Conservation (phyloP, 2,888 invertebrate species). For the Tenthredo distinguenda region DNA sequence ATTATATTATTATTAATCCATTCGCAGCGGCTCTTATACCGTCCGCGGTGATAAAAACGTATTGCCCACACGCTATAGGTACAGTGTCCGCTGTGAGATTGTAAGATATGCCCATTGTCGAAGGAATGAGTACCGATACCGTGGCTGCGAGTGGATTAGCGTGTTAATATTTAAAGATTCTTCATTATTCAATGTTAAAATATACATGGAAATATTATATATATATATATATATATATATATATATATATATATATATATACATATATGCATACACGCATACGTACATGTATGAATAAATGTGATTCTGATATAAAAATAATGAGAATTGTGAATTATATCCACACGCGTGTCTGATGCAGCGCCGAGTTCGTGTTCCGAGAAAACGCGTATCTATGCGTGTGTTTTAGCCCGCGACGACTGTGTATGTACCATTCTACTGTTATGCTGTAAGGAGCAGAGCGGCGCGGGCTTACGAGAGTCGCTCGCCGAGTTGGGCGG, state of each 20-base stretch:
- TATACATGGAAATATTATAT: constrained; percentile 60
- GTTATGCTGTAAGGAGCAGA: not conserved
- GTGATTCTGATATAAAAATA: not conserved
- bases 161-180: not conserved
- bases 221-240: constrained; percentile 46
- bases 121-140: not conserved
- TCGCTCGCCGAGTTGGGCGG: not conserved
- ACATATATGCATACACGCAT: not conserved
- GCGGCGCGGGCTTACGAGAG: not conserved
- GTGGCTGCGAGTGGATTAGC: not conserved
- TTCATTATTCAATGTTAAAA: constrained; percentile 14
- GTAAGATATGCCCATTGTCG: not conserved
- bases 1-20: not conserved
- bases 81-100: not conserved
- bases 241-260: not conserved
- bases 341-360: no score
- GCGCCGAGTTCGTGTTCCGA: not conserved
- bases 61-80: no score
- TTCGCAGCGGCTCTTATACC: not conserved
- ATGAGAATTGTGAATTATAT: no score
- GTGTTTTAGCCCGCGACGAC: not conserved
- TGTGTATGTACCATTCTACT: not conserved
- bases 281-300: not conserved
- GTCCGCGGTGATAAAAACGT: not conserved
- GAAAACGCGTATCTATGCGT: not conserved